Evolutionary conservation across 2,888 invertebrate species (phyloP).

Genomic region (Cistogaster globosa): DNA sequence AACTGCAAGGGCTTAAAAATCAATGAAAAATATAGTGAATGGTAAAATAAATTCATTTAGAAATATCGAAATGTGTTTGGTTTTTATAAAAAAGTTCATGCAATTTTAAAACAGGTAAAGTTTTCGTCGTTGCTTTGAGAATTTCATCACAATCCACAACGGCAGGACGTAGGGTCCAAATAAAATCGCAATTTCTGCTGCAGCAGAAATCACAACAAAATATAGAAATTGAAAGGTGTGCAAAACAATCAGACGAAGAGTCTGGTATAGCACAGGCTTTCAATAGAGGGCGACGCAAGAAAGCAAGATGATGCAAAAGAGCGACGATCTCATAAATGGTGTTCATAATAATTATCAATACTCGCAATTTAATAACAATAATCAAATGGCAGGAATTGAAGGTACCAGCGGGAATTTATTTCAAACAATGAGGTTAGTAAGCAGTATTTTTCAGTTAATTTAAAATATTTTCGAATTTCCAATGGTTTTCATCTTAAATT

Average conservation of each 20-base stretch:
- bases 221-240: slow-evolving; percentile 40
- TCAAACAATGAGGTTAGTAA: slow-evolving; percentile 56
- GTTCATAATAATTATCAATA: slow-evolving; percentile 51
- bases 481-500: slow-evolving; percentile 37
- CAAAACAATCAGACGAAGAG: slow-evolving; percentile 44
- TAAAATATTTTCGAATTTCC: slow-evolving; percentile 49
- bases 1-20: slow-evolving; percentile 66
- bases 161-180: slow-evolving; percentile 65
- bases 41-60: slow-evolving; percentile 58
- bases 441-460: slow-evolving; percentile 50
- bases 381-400: slow-evolving; percentile 10
- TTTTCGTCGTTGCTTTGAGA: slow-evolving; percentile 62
- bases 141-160: slow-evolving; percentile 74
- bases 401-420: slow-evolving; percentile 34
- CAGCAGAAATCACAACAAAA: slow-evolving; percentile 45
- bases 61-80: slow-evolving; percentile 6
- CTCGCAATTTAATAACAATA: slow-evolving; percentile 22
- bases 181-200: slow-evolving; percentile 31
- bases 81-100: slow-evolving; percentile 11
- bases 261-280: slow-evolving; percentile 59
- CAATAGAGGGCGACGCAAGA: slow-evolving; percentile 59
- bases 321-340: slow-evolving; percentile 68
- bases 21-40: slow-evolving; percentile 72
- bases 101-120: slow-evolving; percentile 58
- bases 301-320: slow-evolving; percentile 73